Evolutionary conservation across 2,113 vertebrate genomes (phyloP), one percentile per base, ranked within the genome.

Genomic region (Montifringilla adamsi): DNA sequence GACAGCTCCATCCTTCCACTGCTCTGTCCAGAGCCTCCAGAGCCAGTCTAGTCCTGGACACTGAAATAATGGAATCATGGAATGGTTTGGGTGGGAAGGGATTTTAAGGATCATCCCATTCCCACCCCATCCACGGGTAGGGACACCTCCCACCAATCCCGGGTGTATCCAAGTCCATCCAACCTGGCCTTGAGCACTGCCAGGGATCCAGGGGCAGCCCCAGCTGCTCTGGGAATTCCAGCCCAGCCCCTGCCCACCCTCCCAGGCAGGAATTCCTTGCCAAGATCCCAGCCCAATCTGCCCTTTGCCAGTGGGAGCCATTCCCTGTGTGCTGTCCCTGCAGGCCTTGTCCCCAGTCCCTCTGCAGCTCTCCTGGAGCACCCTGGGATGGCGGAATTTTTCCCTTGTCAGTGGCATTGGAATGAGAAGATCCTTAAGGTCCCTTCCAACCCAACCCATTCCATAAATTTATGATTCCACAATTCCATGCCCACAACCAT

Each of bases 121-220:
- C 11, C 35, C 1, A 39, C 1, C 6, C 13, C 46, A 21, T 14
- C 64, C 53, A 31, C 2, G 8, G 4, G 4, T 41, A 80, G 35
- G 30, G 30, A 82, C 14, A 30, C 0, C 0, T 58, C 20, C 52
- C 24, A 10, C 2, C 0, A 0, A 0, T 50, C 35, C 79, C 66
- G 59, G 43, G 2, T 3, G 4, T 22, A 24, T 67, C 41, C 44
- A 8, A 46, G 44, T 7, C 44, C 19, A 18, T 46, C 44, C 73
- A 78, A 0, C n/a, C 44, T 18, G 23, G 23, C 44, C 53, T 69
- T 7, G 79, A 44, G 0, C 15, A 43, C 0, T 43, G 0, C 64
- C 79, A 60, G 64, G 64, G 64, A 82, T 82, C 30, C 53, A 58
- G 53, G 53, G 52, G 13, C 52, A 81, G 62, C 27, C 77, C 0